Base-by-base conservation (phyloP, 2,888 invertebrate genomes). In the Sinodicranocentrus sp. region DNA sequence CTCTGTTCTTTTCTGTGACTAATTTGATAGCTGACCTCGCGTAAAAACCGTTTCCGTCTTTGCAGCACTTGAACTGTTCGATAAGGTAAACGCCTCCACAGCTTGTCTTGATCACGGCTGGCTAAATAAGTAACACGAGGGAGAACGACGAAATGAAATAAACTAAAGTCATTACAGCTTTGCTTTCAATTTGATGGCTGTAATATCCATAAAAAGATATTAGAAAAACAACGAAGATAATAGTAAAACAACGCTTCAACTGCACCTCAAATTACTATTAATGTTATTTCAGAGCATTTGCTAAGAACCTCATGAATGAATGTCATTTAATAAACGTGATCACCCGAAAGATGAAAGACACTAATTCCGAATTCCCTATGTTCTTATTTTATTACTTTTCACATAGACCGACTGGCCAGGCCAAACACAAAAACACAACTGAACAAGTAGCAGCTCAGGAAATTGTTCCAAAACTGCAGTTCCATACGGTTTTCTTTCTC, bases 361-460 rank as follows among this genome's bases (percentile, higher is more conserved):
- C 59, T 57, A 23, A 59, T 25, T 25, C 25, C 59, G 10, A 23
- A 59, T 25, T 25, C 25, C 23, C 59, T 23, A 25, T 48, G n/a
- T 48, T 10, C 15, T 17, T 48, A 13, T 48, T 33, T n/a, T 33
- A 33, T 33, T 33, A 33, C 33, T 33, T 33, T 33, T 33, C 5
- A 33, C 5, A 33, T 25, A 23, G 59, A 23, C 59, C 25, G 72
- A 26, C 17, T 59, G 25, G 23, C 33, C 59, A 13, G 59, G 28
- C 10, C 71, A 43, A 72, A 8, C 65, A 54, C 80, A 59, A 71
- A 71, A 63, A 26, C 57, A 52, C 26, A 61, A 80, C 80, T 80
- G 80, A 67, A 61, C 63, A 63, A 65, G 72, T 61, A 79, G 72
- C 44, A 19, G 28, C 5, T 48, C 48, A 3, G 48, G 5, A 48